These are phyloP conservation scores for Anguilla pacifica DNA, from an alignment of 2,797 vertebrate species.

Conservation along the genomic window DNA sequence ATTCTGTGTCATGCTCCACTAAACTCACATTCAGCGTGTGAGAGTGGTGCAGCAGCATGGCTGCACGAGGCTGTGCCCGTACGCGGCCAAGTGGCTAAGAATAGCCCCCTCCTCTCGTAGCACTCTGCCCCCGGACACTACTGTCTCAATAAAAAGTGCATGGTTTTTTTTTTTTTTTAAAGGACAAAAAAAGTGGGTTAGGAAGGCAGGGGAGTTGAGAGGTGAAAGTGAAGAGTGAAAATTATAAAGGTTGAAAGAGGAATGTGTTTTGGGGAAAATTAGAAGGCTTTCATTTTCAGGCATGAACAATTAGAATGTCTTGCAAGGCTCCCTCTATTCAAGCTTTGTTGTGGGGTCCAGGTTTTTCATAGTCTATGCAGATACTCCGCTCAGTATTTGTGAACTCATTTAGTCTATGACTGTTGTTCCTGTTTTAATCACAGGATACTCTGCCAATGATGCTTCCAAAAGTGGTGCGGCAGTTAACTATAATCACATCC, in stretches of 20 bases:
- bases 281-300: neutral
- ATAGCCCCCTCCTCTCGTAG: neutral
- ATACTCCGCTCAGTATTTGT: neutral
- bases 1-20: neutral
- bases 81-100: neutral
- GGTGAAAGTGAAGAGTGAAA: slow-evolving; percentile 4
- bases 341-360: neutral
- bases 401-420: neutral
- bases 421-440: neutral
- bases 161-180: neutral
- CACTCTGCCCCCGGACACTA: slow-evolving; percentile 5
- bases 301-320: neutral
- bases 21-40: neutral
- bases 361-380: neutral
- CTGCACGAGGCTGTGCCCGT: neutral
- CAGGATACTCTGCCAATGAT: neutral
- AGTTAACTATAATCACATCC: neutral
- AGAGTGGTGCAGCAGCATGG: neutral
- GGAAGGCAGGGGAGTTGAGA: slow-evolving; percentile 3
- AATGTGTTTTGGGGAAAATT: neutral
- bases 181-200: neutral
- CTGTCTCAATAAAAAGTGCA: neutral
- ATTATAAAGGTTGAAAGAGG: neutral
- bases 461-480: neutral
- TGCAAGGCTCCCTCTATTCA: neutral